Evolutionary conservation across 2,113 vertebrate species (phyloP), one percentile per base, ranked within the genome.

Genomic region (Lycaon pictus): DNA sequence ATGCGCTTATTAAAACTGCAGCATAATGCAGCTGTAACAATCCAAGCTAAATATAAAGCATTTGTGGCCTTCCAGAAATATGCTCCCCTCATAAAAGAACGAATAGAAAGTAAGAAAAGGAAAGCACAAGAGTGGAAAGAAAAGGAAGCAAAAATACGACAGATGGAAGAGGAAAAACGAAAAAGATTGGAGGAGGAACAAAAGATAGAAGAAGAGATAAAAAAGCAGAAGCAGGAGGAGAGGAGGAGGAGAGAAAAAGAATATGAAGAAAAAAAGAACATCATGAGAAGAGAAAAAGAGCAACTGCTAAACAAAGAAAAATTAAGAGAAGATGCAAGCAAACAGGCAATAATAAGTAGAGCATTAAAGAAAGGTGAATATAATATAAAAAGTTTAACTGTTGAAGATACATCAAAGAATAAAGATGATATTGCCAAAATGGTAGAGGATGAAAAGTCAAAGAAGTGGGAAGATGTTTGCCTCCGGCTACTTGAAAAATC

Each of bases 31-130:
- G 99, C 99, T 82, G 92, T 98, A 80, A 99, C 98, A 98, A 99
- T 99, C 82, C 99, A 99, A 98, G 97, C 99, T 96, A 98, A 85
- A 72, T 98, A 99, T 92, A 98, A 98, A 98, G 98, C 98, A 83
- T 98, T 98, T 90, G 56, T 98, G 90, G 96, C 97, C 3, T 98
- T 62, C 74, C 98, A 93, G 97, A 98, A 98, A 96, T 99, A 98
- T 25, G 56, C 81, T 74, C 96, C 97, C 4, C 84, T 99, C 62
- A 97, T 99, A 96, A 98, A 94, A 92, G 98, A 98, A 95, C 83
- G 85, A 97, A 96, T 97, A 95, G 97, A 98, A 94, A 98, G 91
- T 91, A 98, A 95, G 53, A 98, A 98, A 97, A 98, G 84, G 53
- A 98, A 98, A 96, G 97, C 97, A 37, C 97, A 60, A 83, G 98